These are phyloP conservation scores for Pseudochromis fuscus DNA, from an alignment of 2,797 vertebrate species.

Conservation along the genomic window DNA sequence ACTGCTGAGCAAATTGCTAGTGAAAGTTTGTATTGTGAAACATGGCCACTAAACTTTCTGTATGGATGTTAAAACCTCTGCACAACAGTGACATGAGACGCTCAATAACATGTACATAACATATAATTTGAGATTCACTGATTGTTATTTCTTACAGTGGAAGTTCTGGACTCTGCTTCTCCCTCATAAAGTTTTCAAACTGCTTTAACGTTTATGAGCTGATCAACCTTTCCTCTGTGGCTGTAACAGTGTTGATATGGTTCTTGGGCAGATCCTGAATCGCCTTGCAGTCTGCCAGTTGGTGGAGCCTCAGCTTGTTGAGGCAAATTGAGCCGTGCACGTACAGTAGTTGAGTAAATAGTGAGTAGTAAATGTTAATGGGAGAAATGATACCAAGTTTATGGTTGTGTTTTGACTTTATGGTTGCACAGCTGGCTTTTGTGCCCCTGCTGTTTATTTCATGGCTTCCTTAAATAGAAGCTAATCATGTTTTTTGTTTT, in stretches of 20 bases:
- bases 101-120: too few species aligned
- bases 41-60: too few species aligned
- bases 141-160: too few species aligned
- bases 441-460: slow-evolving; percentile 1
- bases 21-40: too few species aligned
- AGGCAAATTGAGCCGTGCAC: slow-evolving; percentile 12
- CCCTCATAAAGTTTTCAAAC: too few species aligned
- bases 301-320: slow-evolving; percentile 6
- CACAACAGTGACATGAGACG: too few species aligned
- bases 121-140: too few species aligned
- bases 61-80: too few species aligned
- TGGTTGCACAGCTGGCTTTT: slow-evolving; percentile 31
- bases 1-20: background rate
- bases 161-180: too few species aligned
- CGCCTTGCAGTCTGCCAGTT: slow-evolving; percentile 9
- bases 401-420: slow-evolving; percentile 45
- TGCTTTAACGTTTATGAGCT: too few species aligned
- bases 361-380: slow-evolving; percentile 51
- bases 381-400: slow-evolving; percentile 46
- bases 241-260: slow-evolving; percentile 15
- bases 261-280: slow-evolving; percentile 20
- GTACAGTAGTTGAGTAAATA: slow-evolving; percentile 37
- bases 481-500: slow-evolving; percentile 7
- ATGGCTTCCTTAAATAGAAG: slow-evolving; percentile 27
- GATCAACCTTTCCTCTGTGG: slow-evolving; percentile 6